These are phyloP conservation scores for Timandra comae DNA, from an alignment of 2,888 invertebrate genomes.

Conservation along the genomic window DNA sequence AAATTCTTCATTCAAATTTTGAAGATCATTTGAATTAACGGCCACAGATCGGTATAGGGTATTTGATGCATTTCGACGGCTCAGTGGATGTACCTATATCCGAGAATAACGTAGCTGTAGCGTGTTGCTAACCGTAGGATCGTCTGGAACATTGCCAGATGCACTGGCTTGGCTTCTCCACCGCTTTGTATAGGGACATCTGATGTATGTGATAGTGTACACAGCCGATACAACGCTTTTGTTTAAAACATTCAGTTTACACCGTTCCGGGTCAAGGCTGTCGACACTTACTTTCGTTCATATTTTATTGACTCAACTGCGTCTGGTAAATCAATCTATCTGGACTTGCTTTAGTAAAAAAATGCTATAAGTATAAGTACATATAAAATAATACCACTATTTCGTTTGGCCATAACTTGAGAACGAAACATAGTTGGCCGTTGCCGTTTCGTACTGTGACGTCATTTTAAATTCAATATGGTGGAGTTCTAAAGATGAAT, in stretches of 20 bases:
- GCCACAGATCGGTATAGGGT: conserved; percentile 5
- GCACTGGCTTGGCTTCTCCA: conserved; percentile 4
- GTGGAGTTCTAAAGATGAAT: too few relatives aligned
- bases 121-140: conserved; percentile 17
- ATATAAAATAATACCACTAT: too few relatives aligned
- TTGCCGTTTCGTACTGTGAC: too few relatives aligned
- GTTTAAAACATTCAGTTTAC: conserved; percentile 13
- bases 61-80: conserved; percentile 9
- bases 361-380: too few relatives aligned
- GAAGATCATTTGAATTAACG: conserved; percentile 5
- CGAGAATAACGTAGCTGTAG: conserved; percentile 10
- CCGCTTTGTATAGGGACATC: conserved; percentile 12
- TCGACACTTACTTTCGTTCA: too few relatives aligned
- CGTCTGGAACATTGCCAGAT: conserved; percentile 21
- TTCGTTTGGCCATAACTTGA: too few relatives aligned
- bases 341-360: too few relatives aligned
- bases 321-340: too few relatives aligned
- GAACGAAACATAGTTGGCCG: too few relatives aligned
- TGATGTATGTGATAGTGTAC: conserved; percentile 13
- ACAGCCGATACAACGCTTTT: conserved; percentile 6
- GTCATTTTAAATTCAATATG: too few relatives aligned
- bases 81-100: conserved; percentile 1
- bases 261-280: conserved; percentile 17
- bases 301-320: too few relatives aligned
- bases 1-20: too few relatives aligned